Evolutionary conservation across 2,797 vertebrate species (phyloP).

Genomic region (Cuniculus paca): DNA sequence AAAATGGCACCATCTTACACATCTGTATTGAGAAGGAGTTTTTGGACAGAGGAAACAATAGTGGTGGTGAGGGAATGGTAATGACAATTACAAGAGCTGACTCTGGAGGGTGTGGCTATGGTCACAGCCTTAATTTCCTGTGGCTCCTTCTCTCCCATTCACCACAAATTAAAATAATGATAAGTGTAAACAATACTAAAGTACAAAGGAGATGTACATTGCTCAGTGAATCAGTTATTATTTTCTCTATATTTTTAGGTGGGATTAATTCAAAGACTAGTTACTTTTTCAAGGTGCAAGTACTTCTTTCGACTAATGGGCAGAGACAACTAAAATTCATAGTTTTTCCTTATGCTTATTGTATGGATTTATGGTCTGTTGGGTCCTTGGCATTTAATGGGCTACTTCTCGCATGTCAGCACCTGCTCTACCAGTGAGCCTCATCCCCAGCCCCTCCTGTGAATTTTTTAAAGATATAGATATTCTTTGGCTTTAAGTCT

Average conservation of each 20-base stretch:
- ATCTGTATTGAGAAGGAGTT: background rate
- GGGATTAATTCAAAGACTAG: background rate
- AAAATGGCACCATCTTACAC: background rate
- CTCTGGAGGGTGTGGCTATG: accelerated
- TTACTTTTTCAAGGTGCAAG: background rate
- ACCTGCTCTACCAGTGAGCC: background rate
- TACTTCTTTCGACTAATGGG: background rate
- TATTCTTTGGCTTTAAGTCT: background rate
- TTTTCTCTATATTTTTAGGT: background rate
- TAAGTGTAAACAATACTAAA: background rate
- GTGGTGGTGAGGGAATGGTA: too few species aligned
- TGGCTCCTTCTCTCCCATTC: background rate
- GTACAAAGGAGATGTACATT: background rate
- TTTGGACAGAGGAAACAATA: background rate
- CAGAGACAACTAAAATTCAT: background rate
- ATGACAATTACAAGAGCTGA: background rate
- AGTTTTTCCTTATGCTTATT: background rate
- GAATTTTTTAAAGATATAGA: background rate
- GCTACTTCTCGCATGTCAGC: background rate
- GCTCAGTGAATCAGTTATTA: background rate
- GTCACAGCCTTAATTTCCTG: background rate
- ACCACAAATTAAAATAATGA: background rate
- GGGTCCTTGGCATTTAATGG: background rate
- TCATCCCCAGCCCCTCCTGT: background rate
- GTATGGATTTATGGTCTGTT: background rate